phyloP scores from a whole-genome alignment of 2,113 vertebrate genomes.

The Pterophyllum scalare region DNA sequence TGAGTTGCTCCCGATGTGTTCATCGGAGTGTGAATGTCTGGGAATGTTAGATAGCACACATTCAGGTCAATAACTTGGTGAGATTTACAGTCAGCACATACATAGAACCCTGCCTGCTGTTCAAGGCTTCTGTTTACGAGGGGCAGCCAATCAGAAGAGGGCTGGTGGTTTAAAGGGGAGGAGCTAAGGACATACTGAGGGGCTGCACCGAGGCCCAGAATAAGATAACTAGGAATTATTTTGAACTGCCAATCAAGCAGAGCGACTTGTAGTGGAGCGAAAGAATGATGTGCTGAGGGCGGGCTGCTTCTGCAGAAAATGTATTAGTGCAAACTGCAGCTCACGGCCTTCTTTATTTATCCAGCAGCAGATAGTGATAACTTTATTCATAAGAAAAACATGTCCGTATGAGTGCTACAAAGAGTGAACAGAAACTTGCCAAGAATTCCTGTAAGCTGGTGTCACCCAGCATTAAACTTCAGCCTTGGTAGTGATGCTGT shows the following conservation, averaged over 20 bases:
- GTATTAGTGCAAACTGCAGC: rapidly evolving
- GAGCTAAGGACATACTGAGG: background rate
- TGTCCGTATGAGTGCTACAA: background rate
- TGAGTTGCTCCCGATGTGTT: too few species aligned
- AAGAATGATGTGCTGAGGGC: too few species aligned
- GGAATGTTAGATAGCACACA: too few species aligned
- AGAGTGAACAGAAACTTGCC: background rate
- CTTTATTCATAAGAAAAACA: background rate
- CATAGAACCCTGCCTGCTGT: background rate
- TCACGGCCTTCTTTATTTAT: background rate
- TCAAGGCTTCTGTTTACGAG: background rate
- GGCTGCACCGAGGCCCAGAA: too few species aligned
- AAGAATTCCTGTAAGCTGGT: background rate
- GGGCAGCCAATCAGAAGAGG: background rate
- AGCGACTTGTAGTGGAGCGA: background rate
- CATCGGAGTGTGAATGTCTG: too few species aligned
- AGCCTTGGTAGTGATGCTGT: background rate
- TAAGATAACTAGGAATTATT: background rate
- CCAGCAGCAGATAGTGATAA: too few species aligned
- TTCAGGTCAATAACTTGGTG: background rate
- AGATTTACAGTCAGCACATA: background rate
- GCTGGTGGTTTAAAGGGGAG: background rate
- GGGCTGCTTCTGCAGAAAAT: background rate
- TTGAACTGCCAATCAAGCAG: background rate
- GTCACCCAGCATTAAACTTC: background rate